Evolutionary conservation across 2,888 invertebrate genomes (phyloP), one percentile per base, ranked within the genome.

Genomic region (Pristionchus mayeri): DNA sequence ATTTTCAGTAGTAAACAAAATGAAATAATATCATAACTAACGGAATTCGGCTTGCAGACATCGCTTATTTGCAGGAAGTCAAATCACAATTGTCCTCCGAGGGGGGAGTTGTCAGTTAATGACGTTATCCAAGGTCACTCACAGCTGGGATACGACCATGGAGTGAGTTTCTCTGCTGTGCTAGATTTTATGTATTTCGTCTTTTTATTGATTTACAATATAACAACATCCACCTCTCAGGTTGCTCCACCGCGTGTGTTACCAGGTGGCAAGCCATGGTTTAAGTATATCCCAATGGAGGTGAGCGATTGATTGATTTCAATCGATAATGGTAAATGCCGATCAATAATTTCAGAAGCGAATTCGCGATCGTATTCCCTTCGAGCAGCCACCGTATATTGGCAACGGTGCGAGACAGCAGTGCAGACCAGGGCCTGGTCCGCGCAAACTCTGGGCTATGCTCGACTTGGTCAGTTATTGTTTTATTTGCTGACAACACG

Each of bases 331-430:
- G 9, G n/a, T 4, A n/a, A 54, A 4, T 54, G 54, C n/a, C 16
- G 6, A 54, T 21, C 7, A 54, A 13, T 27, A 6, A 3, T 48
- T 50, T 21, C 16, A 76, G 76, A 21, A 27, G 7, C 76, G 76
- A 9, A 78, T 78, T 11, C 76, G 76, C 48, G 76, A 78, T 4
- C 16, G 50, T 4, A 78, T 78, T 50, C 76, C 76, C 27, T 78
- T 78, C 34, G 0, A n/a, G n/a, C n/a, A n/a, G n/a, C n/a, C n/a
- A n/a, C n/a, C n/a, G n/a, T n/a, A n/a, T n/a, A n/a, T n/a, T n/a
- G n/a, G n/a, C n/a, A n/a, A n/a, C n/a, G n/a, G n/a, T n/a, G n/a
- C n/a, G n/a, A n/a, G n/a, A n/a, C n/a, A n/a, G n/a, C n/a, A n/a
- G n/a, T n/a, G n/a, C n/a, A n/a, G n/a, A n/a, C n/a, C n/a, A n/a